Evolutionary conservation across 2,888 invertebrate species (phyloP).

Genomic region (Coelogynopora nodosa): DNA sequence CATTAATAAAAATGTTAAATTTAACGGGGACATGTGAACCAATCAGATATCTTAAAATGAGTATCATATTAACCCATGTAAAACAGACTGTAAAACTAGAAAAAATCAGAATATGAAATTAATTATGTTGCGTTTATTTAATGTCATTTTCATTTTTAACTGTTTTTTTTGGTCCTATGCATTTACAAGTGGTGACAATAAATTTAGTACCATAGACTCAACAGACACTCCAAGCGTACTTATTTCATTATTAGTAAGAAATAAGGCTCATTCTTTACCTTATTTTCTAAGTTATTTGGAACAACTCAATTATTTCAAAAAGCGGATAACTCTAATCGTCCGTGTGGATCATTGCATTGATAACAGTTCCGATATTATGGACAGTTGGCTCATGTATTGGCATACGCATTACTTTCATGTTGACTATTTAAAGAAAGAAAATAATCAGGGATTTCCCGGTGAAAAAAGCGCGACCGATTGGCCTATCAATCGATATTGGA

Average conservation of each 20-base stretch:
- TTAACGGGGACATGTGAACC: too few species aligned
- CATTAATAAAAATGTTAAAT: too few species aligned
- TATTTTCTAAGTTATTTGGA: slow-evolving; percentile 70
- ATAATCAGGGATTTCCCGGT: background rate
- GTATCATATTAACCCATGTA: too few species aligned
- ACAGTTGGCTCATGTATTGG: background rate
- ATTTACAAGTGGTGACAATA: too few species aligned
- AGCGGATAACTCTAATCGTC: slow-evolving; percentile 21
- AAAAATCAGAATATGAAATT: too few species aligned
- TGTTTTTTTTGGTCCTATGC: too few species aligned
- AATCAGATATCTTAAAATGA: too few species aligned
- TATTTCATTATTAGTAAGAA: slow-evolving; percentile 76
- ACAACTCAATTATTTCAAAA: slow-evolving; percentile 34
- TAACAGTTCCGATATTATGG: background rate
- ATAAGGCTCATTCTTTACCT: slow-evolving; percentile 84
- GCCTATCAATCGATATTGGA: slow-evolving; percentile 27
- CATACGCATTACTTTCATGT: slow-evolving; percentile 1
- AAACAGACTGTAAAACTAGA: too few species aligned
- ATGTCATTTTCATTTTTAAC: too few species aligned
- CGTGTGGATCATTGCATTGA: slow-evolving; percentile 35
- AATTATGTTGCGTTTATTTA: too few species aligned
- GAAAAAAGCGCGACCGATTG: slow-evolving; percentile 29
- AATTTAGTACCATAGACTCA: too few species aligned
- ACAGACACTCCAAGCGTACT: slow-evolving; percentile 72
- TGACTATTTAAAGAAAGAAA: background rate